These are phyloP conservation scores for Mystacides longicornis DNA, from an alignment of 2,888 invertebrate species.

Conservation along the genomic window DNA sequence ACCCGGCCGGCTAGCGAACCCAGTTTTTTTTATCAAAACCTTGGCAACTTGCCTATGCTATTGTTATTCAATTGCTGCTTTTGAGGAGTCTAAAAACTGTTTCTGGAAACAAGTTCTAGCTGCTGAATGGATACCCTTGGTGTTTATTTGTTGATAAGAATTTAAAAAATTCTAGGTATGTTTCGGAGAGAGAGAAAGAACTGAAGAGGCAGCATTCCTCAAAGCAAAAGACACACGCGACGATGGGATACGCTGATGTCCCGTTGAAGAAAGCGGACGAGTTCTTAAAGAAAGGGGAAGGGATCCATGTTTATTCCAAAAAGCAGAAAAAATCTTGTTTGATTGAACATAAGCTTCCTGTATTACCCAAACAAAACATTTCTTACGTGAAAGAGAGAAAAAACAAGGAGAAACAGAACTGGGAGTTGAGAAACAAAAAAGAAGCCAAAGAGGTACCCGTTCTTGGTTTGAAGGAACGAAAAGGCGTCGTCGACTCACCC, in stretches of 20 bases:
- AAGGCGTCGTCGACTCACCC: slow-evolving; percentile 50
- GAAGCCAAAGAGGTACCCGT: slow-evolving; percentile 33
- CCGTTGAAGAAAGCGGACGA: slow-evolving; percentile 52
- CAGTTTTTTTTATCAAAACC: too few species aligned
- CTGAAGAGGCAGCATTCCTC: slow-evolving; percentile 38
- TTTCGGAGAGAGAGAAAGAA: slow-evolving; percentile 45
- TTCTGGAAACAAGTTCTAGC: too few species aligned
- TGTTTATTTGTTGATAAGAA: too few species aligned
- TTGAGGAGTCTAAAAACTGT: too few species aligned
- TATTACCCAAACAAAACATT: not conserved
- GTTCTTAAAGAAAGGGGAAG: slow-evolving; percentile 56
- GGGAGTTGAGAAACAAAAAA: slow-evolving; percentile 53
- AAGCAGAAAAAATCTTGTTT: slow-evolving; percentile 26
- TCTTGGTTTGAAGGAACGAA: slow-evolving; percentile 42
- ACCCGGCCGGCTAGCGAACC: too few species aligned
- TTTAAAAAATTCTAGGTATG: slow-evolving; percentile 39
- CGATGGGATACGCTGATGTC: slow-evolving; percentile 61
- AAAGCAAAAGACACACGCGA: slow-evolving; percentile 43
- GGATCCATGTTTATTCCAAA: slow-evolving; percentile 41
- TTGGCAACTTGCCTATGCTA: too few species aligned
- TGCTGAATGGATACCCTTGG: too few species aligned
- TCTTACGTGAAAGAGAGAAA: slow-evolving; percentile 28
- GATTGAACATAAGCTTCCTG: not conserved
- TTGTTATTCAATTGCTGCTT: too few species aligned
- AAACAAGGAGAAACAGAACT: slow-evolving; percentile 34